Percentiles rank a stretch among this genome's conserved stretches.
These are phyloP conservation scores for Oncorhynchus nerka DNA, from an alignment of 2,113 vertebrate species.

Conservation along the genomic window DNA sequence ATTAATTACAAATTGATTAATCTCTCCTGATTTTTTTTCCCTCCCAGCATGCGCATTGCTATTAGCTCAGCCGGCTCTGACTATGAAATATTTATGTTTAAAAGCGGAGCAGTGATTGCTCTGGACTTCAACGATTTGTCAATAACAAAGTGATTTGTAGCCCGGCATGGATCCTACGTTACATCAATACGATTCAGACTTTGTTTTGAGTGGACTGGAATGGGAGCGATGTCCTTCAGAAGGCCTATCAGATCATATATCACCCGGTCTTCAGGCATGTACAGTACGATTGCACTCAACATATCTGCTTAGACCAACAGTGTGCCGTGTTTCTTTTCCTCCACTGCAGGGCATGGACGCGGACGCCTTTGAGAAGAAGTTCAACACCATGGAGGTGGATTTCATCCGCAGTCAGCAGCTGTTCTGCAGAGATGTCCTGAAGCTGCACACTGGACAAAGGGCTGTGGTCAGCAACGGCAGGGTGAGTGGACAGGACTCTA, in stretches of 20 bases:
- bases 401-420: slow-evolving; percentile 85
- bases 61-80: slow-evolving; percentile 35
- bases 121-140: slow-evolving; percentile 50
- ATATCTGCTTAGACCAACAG: slow-evolving; percentile 26
- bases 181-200: slow-evolving; percentile 35
- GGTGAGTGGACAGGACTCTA: slow-evolving; percentile 74
- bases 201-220: slow-evolving; percentile 35
- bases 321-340: slow-evolving; percentile 31
- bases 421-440: slow-evolving; percentile 88
- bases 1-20: slow-evolving; percentile 75
- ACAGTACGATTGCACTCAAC: slow-evolving; percentile 12
- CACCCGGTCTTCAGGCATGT: slow-evolving; percentile 20
- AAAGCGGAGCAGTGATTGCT: slow-evolving; percentile 43
- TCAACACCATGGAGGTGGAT: slow-evolving; percentile 88
- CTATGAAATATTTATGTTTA: slow-evolving; percentile 51
- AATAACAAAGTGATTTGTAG: slow-evolving; percentile 36
- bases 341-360: slow-evolving; percentile 83
- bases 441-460: slow-evolving; percentile 81
- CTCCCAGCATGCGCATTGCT: slow-evolving; percentile 39
- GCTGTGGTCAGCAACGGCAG: slow-evolving; percentile 89
- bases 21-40: slow-evolving; percentile 29
- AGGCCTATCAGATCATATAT: slow-evolving; percentile 21
- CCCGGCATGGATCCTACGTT: slow-evolving; percentile 51
- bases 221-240: slow-evolving; percentile 35
- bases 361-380: slow-evolving; percentile 90